phyloP scores from a whole-genome alignment of 2,113 vertebrate species.

The Daphoenositta chrysoptera region DNA sequence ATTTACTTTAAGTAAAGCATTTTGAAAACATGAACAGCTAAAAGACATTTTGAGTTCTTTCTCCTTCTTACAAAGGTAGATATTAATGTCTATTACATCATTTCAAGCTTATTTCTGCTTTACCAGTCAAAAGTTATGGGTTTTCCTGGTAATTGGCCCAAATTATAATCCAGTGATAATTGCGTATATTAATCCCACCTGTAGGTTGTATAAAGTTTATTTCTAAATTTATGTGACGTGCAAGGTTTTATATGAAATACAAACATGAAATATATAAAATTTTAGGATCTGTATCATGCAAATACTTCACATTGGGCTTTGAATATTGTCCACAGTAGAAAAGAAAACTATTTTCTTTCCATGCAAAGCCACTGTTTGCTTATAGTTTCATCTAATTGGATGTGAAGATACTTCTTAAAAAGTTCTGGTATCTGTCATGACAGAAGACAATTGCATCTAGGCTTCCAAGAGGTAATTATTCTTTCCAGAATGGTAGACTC shows the following conservation, averaged over 20 bases:
- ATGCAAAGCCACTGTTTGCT: not conserved
- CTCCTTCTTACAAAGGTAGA: not conserved
- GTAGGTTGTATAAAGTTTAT: not conserved
- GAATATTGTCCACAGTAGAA: not conserved
- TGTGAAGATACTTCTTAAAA: not conserved
- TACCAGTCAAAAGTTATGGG: not conserved
- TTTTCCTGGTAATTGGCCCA: not conserved
- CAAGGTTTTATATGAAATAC: not conserved
- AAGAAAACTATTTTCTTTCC: not conserved
- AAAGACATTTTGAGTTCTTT: not conserved
- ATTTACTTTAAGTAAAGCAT: not conserved
- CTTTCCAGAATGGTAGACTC: not conserved
- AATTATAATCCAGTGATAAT: not conserved
- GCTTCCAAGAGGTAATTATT: not conserved
- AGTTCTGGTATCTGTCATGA: not conserved
- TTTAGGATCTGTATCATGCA: not conserved
- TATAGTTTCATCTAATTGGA: not conserved
- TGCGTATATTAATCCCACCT: not conserved
- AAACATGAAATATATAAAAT: not conserved
- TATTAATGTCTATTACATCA: not conserved
- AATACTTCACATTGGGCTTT: not conserved
- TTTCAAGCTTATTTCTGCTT: not conserved
- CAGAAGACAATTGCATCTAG: not conserved
- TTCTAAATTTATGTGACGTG: rapidly evolving
- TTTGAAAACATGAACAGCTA: not conserved